phyloP scores from a whole-genome alignment of 2,888 invertebrate genomes.

The Agapostemon virescens region DNA sequence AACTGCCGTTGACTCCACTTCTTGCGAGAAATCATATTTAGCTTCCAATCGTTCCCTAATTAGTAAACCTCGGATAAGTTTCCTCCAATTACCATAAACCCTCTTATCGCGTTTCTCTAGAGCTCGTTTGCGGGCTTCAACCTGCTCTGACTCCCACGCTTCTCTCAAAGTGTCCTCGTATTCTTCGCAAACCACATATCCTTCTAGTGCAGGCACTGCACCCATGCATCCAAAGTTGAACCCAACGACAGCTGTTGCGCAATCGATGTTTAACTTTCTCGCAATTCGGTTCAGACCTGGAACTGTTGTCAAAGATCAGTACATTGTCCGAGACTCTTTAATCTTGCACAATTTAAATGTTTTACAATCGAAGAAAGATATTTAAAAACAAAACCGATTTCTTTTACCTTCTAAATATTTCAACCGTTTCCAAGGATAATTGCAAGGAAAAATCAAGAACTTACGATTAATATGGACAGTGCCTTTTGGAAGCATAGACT shows the following conservation, averaged over 20 bases:
- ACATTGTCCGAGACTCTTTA: neutral
- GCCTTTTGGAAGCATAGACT: constrained; percentile 95
- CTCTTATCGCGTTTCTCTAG: constrained; percentile 90
- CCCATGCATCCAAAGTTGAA: constrained; percentile 95
- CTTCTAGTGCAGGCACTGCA: constrained; percentile 92
- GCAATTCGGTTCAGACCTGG: constrained; percentile 93
- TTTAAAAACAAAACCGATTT: no score
- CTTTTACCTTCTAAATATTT: no score
- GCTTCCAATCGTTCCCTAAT: constrained; percentile 88
- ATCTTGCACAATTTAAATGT: no score
- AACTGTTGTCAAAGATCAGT: constrained; percentile 82
- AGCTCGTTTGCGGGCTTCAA: constrained; percentile 86
- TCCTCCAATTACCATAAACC: constrained; percentile 94
- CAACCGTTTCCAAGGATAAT: no score
- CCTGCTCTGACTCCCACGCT: constrained; percentile 94
- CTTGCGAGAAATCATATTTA: constrained; percentile 87
- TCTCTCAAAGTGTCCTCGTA: constrained; percentile 90
- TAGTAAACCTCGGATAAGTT: constrained; percentile 89
- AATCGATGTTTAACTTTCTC: constrained; percentile 94
- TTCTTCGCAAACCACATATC: constrained; percentile 96
- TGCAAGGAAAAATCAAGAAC: constrained; percentile 70
- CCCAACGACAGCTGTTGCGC: constrained; percentile 95
- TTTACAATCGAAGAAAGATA: no score
- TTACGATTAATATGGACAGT: constrained; percentile 92
- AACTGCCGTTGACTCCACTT: constrained; percentile 35